phyloP scores from a whole-genome alignment of 1,140 invertebrate genomes.

The Dolichoris vasculosae region DNA sequence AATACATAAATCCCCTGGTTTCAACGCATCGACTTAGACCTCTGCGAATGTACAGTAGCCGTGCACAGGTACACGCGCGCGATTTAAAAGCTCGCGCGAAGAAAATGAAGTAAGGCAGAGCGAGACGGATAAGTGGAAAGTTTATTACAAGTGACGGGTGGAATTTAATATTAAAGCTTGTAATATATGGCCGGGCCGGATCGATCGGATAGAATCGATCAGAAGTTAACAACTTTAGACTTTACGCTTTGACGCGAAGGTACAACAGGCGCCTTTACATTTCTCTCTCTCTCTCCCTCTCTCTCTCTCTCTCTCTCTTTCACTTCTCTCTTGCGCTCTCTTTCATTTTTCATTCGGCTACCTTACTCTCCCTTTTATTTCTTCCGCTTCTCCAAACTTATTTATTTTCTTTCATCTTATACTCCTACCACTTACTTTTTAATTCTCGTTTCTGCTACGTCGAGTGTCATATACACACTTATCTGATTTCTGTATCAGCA shows the following conservation, averaged over 20 bases:
- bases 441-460: not conserved
- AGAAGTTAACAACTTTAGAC: slow-evolving; percentile 68
- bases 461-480: not conserved
- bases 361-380: not conserved
- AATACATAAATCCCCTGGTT: slow-evolving; percentile 3
- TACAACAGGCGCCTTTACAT: slow-evolving; percentile 29
- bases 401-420: not conserved
- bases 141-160: slow-evolving; percentile 62
- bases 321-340: slow-evolving; percentile 41
- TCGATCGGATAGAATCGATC: slow-evolving; percentile 62
- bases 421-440: not conserved
- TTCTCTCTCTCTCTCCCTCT: slow-evolving; percentile 13
- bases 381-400: slow-evolving; percentile 10
- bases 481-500: not conserved
- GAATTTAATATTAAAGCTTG: slow-evolving; percentile 66
- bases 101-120: slow-evolving; percentile 39
- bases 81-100: slow-evolving; percentile 25
- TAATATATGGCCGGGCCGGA: slow-evolving; percentile 62
- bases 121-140: slow-evolving; percentile 57
- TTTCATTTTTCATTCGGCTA: slow-evolving; percentile 47
- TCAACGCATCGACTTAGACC: not conserved
- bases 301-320: not conserved
- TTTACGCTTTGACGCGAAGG: slow-evolving; percentile 67
- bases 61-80: not conserved
- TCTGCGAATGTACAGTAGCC: not conserved